Base-by-base conservation (phyloP, 2,797 vertebrate species). In the Phoebastria nigripes region DNA sequence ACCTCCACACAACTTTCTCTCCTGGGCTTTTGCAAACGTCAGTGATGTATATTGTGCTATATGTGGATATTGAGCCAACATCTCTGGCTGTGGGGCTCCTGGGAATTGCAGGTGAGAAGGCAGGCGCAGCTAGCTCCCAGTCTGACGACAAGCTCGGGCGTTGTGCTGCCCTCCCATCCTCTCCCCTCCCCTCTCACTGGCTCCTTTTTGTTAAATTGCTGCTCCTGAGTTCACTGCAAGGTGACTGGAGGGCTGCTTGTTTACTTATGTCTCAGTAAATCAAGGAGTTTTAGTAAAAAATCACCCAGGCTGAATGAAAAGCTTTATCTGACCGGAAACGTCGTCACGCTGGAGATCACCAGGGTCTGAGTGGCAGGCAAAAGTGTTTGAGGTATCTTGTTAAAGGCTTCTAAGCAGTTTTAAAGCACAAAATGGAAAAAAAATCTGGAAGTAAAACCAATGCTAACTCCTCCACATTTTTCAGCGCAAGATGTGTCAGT, bases 31-130 rank as follows among this genome's bases (percentile, higher is more conserved):
- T 65, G 39, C 46, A 59, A 7, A 24, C 20, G 11, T 7, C 44
- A 17, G 37, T 2, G 24, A 8, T 8, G 33, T 20, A 6, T 1
- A 2, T 8, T 18, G 39, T 16, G 52, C 26, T 24, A 5, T 5
- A 6, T 5, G 52, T 6, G 29, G 51, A 7, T 18, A 25, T 0
- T 11, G 72, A 71, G 33, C 42, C 33, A 18, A 21, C 18, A 4
- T 5, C 65, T 39, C 20, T 9, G 72, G 35, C 71, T n/a, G 59
- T 4, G 52, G 37, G 46, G 31, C n/a, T 67, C 70, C n/a, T 6
- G 69, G 20, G 46, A 65, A 7, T 31, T 0, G 35, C 56, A 10
- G 58, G 11, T 5, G 51, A 47, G 56, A 39, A n/a, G 26, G 65
- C 51, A 58, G 24, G 77, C 1, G 0, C 66, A 13, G 59, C 11